Percentiles rank a stretch among this genome's conserved stretches.
Evolutionary conservation across 2,888 invertebrate species (phyloP).

Genomic region (Heliconius aoede): DNA sequence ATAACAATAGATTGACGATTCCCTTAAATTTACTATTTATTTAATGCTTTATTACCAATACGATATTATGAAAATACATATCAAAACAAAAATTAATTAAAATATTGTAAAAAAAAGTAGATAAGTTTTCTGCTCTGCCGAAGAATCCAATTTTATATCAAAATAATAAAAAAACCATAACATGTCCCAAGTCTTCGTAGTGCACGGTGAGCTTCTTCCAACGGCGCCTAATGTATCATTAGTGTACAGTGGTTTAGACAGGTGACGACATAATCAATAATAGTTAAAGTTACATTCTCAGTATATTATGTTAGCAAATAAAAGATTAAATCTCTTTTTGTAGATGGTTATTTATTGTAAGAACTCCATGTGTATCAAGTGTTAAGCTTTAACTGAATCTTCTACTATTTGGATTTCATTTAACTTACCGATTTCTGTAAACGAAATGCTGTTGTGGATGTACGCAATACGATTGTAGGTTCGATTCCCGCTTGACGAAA

Average conservation of each 20-base stretch:
- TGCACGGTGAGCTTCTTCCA: slow-evolving; percentile 1
- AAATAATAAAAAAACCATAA: background rate
- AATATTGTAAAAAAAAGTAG: background rate
- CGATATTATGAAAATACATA: too few relatives aligned
- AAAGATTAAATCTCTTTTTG: background rate
- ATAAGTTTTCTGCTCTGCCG: background rate
- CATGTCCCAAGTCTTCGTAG: background rate
- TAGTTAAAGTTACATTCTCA: background rate
- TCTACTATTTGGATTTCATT: too few relatives aligned
- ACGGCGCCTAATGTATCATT: background rate
- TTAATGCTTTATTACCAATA: too few relatives aligned
- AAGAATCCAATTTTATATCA: background rate
- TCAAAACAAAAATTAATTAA: too few relatives aligned
- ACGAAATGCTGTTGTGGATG: too few relatives aligned
- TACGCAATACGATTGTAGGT: too few relatives aligned
- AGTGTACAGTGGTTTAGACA: background rate
- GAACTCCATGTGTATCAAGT: too few relatives aligned
- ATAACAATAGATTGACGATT: too few relatives aligned
- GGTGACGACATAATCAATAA: slow-evolving; percentile 18
- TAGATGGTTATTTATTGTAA: background rate
- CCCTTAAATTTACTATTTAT: too few relatives aligned
- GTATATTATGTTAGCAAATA: background rate
- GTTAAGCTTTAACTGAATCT: too few relatives aligned
- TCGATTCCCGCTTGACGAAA: too few relatives aligned
- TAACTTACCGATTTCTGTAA: too few relatives aligned